Percentiles rank a stretch among this genome's conserved stretches.
These are phyloP conservation scores for Cephus pulcher DNA, from an alignment of 2,888 invertebrate genomes.

Conservation along the genomic window DNA sequence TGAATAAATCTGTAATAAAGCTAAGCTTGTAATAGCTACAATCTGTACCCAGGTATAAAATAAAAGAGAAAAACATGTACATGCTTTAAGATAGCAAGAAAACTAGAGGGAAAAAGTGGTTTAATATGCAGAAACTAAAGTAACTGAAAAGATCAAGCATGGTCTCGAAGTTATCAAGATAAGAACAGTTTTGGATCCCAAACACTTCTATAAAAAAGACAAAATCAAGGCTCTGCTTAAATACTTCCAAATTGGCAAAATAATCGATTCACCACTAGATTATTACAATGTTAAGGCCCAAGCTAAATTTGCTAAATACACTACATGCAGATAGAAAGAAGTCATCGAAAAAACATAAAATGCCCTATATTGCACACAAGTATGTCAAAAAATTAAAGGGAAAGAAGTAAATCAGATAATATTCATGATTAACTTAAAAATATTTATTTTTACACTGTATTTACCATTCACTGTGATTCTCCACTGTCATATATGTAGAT, in stretches of 20 bases:
- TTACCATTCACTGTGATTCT: neutral
- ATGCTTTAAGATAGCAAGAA: constrained; percentile 75
- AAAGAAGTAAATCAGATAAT: constrained; percentile 66
- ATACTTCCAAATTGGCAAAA: constrained; percentile 88
- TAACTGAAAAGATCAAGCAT: constrained; percentile 88
- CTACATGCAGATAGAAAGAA: constrained; percentile 83
- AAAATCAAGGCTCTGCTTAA: constrained; percentile 89
- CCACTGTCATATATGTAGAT: neutral
- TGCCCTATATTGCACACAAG: constrained; percentile 76
- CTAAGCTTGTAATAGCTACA: constrained; percentile 77
- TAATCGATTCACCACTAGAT: constrained; percentile 87
- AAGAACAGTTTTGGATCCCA: constrained; percentile 91
- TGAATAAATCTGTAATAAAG: constrained; percentile 74
- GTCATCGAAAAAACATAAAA: constrained; percentile 77
- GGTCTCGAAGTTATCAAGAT: constrained; percentile 92
- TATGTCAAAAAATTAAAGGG: constrained; percentile 80
- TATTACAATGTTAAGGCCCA: constrained; percentile 90
- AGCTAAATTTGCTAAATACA: constrained; percentile 84
- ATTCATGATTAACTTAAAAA: neutral
- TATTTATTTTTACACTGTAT: neutral
- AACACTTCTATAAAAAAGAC: constrained; percentile 94
- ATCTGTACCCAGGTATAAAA: constrained; percentile 72
- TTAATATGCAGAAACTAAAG: constrained; percentile 86
- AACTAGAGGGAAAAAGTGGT: constrained; percentile 91
- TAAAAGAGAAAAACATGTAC: constrained; percentile 71